Percentiles rank a stretch among this genome's conserved stretches.
These are phyloP conservation scores for Halcyon badia DNA, from an alignment of 2,797 vertebrate species.

Conservation along the genomic window DNA sequence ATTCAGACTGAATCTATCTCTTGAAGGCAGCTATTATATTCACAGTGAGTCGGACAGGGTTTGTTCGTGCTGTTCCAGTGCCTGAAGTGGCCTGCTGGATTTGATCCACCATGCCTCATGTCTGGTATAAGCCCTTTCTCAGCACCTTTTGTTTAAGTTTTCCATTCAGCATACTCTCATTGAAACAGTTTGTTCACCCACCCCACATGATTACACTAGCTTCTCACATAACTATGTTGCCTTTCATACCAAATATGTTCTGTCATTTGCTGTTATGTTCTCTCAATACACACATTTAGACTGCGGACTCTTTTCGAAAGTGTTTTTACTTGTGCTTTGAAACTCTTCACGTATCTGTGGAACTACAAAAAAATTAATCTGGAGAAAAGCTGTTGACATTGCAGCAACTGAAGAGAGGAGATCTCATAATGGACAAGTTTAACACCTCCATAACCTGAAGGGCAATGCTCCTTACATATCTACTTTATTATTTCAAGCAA, in stretches of 20 bases:
- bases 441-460: background rate
- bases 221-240: background rate
- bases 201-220: background rate
- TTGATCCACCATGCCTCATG: background rate
- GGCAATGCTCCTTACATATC: fast-evolving
- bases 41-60: background rate
- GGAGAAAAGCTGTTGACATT: background rate
- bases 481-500: background rate
- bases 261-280: background rate
- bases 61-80: background rate
- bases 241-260: background rate
- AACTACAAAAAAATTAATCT: background rate
- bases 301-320: background rate
- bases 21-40: background rate
- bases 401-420: background rate
- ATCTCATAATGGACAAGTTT: background rate
- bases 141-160: background rate
- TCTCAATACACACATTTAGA: background rate
- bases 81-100: background rate
- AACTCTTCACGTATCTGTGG: background rate
- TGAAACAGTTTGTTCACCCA: background rate
- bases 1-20: background rate
- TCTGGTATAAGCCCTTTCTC: background rate
- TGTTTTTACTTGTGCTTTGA: background rate
- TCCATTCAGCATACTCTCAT: background rate